Base-by-base conservation (phyloP, 2,113 vertebrate genomes). In the Ginglymostoma cirratum region DNA sequence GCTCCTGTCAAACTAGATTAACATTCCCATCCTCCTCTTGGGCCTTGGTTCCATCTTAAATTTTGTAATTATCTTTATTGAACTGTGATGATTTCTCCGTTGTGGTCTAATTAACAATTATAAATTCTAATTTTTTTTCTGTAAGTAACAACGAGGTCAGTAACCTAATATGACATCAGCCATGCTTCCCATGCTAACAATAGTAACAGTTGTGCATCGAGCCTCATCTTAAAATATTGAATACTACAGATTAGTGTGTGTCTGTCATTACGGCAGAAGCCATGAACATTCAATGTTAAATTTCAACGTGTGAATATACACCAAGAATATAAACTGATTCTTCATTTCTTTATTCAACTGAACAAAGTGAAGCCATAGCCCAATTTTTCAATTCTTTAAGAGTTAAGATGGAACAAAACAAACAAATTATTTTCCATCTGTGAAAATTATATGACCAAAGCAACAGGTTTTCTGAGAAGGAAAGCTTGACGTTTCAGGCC, bases 51-150 rank as follows among this genome's bases (percentile, higher is more conserved):
- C n/a, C 61, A 93, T 38, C 61, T 66, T n/a, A 93, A 21, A 10
- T 93, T 93, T n/a, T 66, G 61, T 93, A 93, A 93, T 93, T 93
- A 92, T 67, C 89, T 61, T 93, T 21, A 42, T 38, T 55, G 12
- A 30, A 65, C 55, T 92, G 87, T 65, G 87, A 92, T 92, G 5
- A 66, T 66, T 67, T 92, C 15, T 66, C 61, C 89, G 5, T 55
- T 65, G 7, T 92, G 87, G 87, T 34, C 52, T n/a, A 92, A 92
- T 92, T 66, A 66, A 92, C 89, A 92, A 92, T 38, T 6, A 66
- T 34, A 92, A 92, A n/a, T 23, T 6, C 61, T 38, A 5, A 66
- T 92, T 66, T 92, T 38, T 65, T 92, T 66, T 66, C 89, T 76
- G 55, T 38, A n/a, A 23, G 61, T 61, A 34, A n/a, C 30, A 7